Conservation (phyloP, 2,113 vertebrate genomes). For the Calyptomena viridis region DNA sequence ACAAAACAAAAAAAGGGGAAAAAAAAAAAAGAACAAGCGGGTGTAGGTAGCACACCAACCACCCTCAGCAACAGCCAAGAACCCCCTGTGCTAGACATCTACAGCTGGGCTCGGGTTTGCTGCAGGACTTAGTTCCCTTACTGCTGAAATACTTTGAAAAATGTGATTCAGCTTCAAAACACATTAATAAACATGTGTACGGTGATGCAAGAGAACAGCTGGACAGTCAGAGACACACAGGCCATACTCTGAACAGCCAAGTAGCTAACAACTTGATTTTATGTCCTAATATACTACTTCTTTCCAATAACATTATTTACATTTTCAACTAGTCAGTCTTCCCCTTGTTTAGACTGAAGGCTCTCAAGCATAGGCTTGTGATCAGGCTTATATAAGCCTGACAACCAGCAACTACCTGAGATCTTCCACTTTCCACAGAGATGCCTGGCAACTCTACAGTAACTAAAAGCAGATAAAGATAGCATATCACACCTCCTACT, state of each 20-base stretch:
- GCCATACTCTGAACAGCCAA: not conserved
- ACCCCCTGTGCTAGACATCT: not conserved
- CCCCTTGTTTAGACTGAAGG: not conserved
- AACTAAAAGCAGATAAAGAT: not conserved
- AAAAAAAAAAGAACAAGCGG: not conserved
- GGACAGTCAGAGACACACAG: not conserved
- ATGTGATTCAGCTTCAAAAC: not conserved
- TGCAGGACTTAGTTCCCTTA: not conserved
- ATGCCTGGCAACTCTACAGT: not conserved
- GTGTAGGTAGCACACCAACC: not conserved
- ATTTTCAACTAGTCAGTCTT: not conserved
- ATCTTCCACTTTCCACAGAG: not conserved
- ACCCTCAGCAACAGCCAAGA: not conserved
- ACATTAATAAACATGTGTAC: not conserved
- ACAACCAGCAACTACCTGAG: not conserved
- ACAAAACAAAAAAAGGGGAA: not conserved
- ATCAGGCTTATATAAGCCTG: not conserved
- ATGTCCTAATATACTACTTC: not conserved
- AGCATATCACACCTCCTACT: not conserved
- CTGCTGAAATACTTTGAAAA: not conserved
- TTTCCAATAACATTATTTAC: not conserved
- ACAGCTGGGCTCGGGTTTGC: not conserved
- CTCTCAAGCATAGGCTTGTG: not conserved
- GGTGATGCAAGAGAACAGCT: not conserved
- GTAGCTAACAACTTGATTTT: not conserved